Base-by-base conservation (phyloP, 2,797 vertebrate species). In the Hydrolagus colliei region DNA sequence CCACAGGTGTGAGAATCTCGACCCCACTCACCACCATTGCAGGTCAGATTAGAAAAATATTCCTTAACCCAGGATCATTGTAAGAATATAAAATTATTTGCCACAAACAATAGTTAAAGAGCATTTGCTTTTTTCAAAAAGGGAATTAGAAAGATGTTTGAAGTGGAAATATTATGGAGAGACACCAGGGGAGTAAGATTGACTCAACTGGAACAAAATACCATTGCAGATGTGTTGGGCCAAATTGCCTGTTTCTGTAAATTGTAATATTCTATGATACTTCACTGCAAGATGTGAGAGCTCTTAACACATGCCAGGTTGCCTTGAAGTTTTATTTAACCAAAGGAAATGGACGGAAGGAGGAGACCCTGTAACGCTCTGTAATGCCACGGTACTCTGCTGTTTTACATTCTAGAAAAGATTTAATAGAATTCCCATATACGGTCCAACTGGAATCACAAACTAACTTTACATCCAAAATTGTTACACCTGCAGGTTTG, bases 291-390 rank as follows among this genome's bases (percentile, higher is more conserved):
- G 16, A 68, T 20, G 12, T 82, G 35, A 82, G 35, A 68, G 14
- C 4, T 67, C 14, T 82, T 65, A 22, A 82, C 67, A 9, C 14
- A 82, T 9, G 63, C 14, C 14, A 68, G 27, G 27, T 32, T 82
- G 27, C 63, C 79, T 68, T 67, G 63, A 68, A 82, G 63, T 14
- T 62, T 68, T 71, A 71, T 63, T 63, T 63, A 71, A 84, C 67
- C 67, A 71, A 18, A 84, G 79, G 63, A 84, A 52, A 84, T 18
- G n/a, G 65, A 18, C 79, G 68, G 32, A 32, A 67, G 32, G 65
- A 84, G 20, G 27, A 82, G 18, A 68, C 14, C 67, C 20, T 32
- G 0, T 27, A 71, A 68, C 52, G 62, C 71, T 18, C 68, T 68
- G 0, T 27, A 71, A 68, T 71, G 79, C 71, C 32, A 84, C 52